Conservation (phyloP, 2,888 invertebrate species). For the Labia minor region DNA sequence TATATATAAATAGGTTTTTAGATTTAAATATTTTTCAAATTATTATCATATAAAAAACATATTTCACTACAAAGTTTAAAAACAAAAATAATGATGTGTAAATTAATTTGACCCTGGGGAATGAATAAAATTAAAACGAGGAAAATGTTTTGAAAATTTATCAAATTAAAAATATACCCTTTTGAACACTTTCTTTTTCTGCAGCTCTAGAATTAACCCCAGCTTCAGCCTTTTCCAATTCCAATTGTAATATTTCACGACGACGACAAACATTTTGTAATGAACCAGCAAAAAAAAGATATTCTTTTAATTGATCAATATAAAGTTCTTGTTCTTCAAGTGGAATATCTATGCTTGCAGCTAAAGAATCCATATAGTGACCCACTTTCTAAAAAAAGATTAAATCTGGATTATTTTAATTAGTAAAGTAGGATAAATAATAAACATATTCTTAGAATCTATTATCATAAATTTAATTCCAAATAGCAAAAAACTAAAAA, state of each 20-base stretch:
- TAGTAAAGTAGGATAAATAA: constrained; percentile 13
- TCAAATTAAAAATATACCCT: constrained; percentile 33
- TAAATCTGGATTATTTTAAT: too few relatives aligned
- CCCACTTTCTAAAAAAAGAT: constrained; percentile 44
- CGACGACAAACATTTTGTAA: constrained; percentile 62
- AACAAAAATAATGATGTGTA: too few relatives aligned
- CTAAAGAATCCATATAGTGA: constrained; percentile 57
- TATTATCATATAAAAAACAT: too few relatives aligned
- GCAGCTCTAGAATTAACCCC: constrained; percentile 41
- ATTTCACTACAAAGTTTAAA: too few relatives aligned
- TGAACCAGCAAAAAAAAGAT: constrained; percentile 63
- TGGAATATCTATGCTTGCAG: constrained; percentile 58
- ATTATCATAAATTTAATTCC: not conserved
- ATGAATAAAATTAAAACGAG: too few relatives aligned
- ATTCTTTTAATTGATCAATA: constrained; percentile 75
- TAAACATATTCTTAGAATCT: too few relatives aligned
- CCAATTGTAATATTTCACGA: constrained; percentile 60
- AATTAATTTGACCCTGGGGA: too few relatives aligned
- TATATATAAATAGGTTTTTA: too few relatives aligned
- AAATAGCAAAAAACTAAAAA: not conserved
- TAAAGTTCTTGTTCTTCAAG: constrained; percentile 73
- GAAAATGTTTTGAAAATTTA: too few relatives aligned
- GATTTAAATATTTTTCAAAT: too few relatives aligned
- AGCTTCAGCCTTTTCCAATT: constrained; percentile 60
- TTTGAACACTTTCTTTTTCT: constrained; percentile 40